Evolutionary conservation across 2,113 vertebrate species (phyloP).

Genomic region (Oryctolagus cuniculus): mOryCun1.1 NC_091438.1:94196001-94196500

Average conservation of each 20-base stretch:
- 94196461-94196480: background rate
- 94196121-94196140: background rate
- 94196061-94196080: background rate
- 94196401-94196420: conserved; percentile 3
- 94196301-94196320: background rate
- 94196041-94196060: conserved; percentile 30
- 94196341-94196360: conserved; percentile 29
- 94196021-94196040: background rate
- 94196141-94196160: background rate
- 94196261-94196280: conserved; percentile 25
- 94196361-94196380: conserved; percentile 28
- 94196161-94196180: background rate
- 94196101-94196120: conserved; percentile 21
- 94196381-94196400: background rate
- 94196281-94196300: background rate
- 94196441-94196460: background rate
- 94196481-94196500: background rate
- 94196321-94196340: conserved; percentile 14
- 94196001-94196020: conserved; percentile 14
- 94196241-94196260: background rate
- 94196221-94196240: background rate
- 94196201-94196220: background rate
- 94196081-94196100: background rate
- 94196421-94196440: conserved; percentile 50
- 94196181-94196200: background rate